Evolutionary conservation across 2,797 vertebrate species (phyloP).

Genomic region (Schizopygopsis pylzovi): DNA sequence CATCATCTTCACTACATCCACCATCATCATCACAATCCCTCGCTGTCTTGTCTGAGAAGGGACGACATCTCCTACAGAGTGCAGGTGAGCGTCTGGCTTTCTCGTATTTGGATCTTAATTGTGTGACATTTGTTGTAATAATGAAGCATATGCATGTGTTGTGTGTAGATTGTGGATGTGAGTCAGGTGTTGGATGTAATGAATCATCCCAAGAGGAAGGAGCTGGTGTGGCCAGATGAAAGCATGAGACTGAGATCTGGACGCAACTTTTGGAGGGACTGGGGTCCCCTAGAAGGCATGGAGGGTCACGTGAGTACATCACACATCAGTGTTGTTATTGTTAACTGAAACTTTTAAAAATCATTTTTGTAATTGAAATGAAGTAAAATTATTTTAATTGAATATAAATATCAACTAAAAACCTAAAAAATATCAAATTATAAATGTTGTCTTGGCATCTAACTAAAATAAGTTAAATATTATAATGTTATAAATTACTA

Average conservation of each 20-base stretch:
- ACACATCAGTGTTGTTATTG: not conserved
- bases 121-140: not conserved
- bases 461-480: too few species aligned
- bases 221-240: slow-evolving; percentile 98
- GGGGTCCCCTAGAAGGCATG: slow-evolving; percentile 98
- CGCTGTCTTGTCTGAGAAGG: slow-evolving; percentile 79
- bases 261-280: slow-evolving; percentile 97
- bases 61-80: slow-evolving; percentile 97
- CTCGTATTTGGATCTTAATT: not conserved
- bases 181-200: slow-evolving; percentile 94
- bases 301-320: slow-evolving; percentile 94
- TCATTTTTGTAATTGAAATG: not conserved
- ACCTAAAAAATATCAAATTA: too few species aligned
- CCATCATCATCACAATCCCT: slow-evolving; percentile 79
- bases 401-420: too few species aligned
- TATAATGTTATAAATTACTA: too few species aligned
- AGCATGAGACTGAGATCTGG: slow-evolving; percentile 91
- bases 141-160: not conserved
- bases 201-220: slow-evolving; percentile 95
- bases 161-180: slow-evolving; percentile 86
- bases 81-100: slow-evolving; percentile 79
- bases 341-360: not conserved
- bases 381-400: not conserved
- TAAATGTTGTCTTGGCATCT: too few species aligned
- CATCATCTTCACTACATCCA: slow-evolving; percentile 75